Conservation (phyloP, 2,888 invertebrate genomes). For the Drosophila greeni region DNA sequence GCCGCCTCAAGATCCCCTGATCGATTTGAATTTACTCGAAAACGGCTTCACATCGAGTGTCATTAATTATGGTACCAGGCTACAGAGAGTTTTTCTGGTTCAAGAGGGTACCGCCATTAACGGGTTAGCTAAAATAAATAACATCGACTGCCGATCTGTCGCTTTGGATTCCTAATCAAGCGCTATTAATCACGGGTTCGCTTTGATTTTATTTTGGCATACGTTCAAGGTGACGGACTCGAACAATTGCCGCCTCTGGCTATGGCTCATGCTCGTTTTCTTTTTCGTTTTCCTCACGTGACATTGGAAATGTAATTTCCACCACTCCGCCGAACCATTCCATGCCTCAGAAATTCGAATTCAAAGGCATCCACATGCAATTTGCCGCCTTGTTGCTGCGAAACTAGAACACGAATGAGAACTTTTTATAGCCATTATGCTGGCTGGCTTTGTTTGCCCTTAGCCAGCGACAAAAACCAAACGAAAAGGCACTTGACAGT, state of each 20-base stretch:
- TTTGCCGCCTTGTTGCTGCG: constrained; percentile 52
- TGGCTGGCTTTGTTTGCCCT: constrained; percentile 46
- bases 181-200: constrained; percentile 72
- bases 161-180: constrained; percentile 54
- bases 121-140: constrained; percentile 37
- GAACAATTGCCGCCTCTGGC: constrained; percentile 49
- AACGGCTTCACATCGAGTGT: constrained; percentile 17
- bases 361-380: constrained; percentile 37
- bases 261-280: constrained; percentile 18
- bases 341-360: constrained; percentile 33
- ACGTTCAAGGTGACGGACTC: constrained; percentile 65
- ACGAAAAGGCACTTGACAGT: constrained; percentile 12
- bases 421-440: constrained; percentile 57
- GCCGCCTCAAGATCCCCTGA: constrained; percentile 51
- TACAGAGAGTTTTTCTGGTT: constrained; percentile 43
- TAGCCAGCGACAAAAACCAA: constrained; percentile 33
- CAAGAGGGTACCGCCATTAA: constrained; percentile 46
- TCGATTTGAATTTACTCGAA: constrained; percentile 46
- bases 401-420: constrained; percentile 77
- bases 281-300: constrained; percentile 38
- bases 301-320: constrained; percentile 61
- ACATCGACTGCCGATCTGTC: constrained; percentile 25
- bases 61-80: constrained; percentile 32
- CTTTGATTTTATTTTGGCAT: constrained; percentile 71
- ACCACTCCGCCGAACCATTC: constrained; percentile 24